A percentile compares a stretch with the other conserved stretches of the same genome.
These are phyloP conservation scores for Rotaria socialis DNA, from an alignment of 2,888 invertebrate genomes.

Conservation along the genomic window DNA sequence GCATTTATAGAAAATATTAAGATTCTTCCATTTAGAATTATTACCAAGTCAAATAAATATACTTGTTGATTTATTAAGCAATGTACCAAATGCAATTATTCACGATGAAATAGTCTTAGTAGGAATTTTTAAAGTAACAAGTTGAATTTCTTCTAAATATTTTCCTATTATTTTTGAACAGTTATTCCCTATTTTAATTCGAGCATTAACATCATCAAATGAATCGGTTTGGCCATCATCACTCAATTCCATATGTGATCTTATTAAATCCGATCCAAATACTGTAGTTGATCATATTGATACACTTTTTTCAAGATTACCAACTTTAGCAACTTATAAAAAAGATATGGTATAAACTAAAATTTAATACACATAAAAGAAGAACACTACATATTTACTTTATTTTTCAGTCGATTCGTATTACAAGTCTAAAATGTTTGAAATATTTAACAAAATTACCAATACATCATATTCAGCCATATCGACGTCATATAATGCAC, in stretches of 20 bases:
- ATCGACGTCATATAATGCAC: not conserved
- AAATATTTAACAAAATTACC: not conserved
- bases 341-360: not conserved
- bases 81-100: not conserved
- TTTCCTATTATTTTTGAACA: not conserved
- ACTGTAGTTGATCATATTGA: not conserved
- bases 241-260: constrained; percentile 3
- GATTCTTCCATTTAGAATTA: not conserved
- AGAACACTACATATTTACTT: not conserved
- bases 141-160: not conserved
- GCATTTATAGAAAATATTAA: no score
- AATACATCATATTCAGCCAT: not conserved
- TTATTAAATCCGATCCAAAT: constrained; percentile 5
- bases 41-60: constrained; percentile 19
- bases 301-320: constrained; percentile 1
- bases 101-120: not conserved
- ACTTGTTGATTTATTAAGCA: not conserved
- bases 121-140: not conserved
- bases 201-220: constrained; percentile 27
- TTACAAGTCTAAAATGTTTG: constrained; percentile 11
- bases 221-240: constrained; percentile 10
- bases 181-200: constrained; percentile 28
- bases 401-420: not conserved
- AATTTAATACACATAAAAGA: not conserved
- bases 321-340: not conserved